Evolutionary conservation across 2,113 vertebrate genomes (phyloP), one percentile per base, ranked within the genome.

Genomic region (Zingel zingel): DNA sequence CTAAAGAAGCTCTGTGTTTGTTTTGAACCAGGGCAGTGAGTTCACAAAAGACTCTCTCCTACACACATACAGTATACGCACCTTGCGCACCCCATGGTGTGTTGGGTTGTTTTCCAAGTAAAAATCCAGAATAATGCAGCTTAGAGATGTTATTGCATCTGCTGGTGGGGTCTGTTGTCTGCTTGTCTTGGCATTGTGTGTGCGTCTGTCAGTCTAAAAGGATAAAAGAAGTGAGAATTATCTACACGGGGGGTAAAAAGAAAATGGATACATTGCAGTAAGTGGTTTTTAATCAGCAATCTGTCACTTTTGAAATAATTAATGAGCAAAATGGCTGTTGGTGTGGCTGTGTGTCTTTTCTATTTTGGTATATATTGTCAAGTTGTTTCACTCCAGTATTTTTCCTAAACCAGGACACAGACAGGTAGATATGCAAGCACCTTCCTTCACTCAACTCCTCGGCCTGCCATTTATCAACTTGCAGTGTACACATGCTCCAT

Each of bases 381-480:
- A 5, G 16, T 45, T 64, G 18, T 56, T 48, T 56, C 21, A 21
- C 57, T 63, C 16, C 58, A 27, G 30, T 68, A 16, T 71, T 77
- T 72, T 48, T 27, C 7, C 15, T 43, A 23, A 79, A 84, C 56
- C 45, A 33, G 56, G 15, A 66, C 50, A 68, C 68, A 27, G 7
- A 64, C 74, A 68, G 79, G 73, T 86, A 81, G 36, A 73, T 59
- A n/a, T 2, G 63, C 57, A 59, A 47, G 15, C 67, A 72, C 67
- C 86, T 68, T 68, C 67, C 86, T 68, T 68, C 27, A 33, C 83
- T 82, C 62, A 21, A 66, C 79, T 64, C 5, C 77, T 81, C 79
- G 51, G 75, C 71, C 65, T 73, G 75, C 85, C 87, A 85, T 86
- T 91, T 88, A 91, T 89, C 89, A 80, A 77, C 87, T 82, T 56